These are phyloP conservation scores for Marmota monax DNA, from an alignment of 2,113 vertebrate genomes.

Conservation along the genomic window DNA sequence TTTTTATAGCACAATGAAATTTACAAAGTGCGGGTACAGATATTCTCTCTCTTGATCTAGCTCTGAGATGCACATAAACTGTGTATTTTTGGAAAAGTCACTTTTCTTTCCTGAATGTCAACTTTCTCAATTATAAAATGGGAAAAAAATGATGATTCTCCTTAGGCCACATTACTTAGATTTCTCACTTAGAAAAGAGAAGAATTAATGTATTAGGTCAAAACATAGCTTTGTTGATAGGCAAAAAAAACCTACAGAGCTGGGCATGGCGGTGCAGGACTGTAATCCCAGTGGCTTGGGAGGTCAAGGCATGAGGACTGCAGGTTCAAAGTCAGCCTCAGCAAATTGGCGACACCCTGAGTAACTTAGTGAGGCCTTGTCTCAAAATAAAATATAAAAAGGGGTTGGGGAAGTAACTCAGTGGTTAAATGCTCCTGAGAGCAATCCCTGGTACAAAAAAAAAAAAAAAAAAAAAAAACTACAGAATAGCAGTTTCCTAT, in stretches of 20 bases:
- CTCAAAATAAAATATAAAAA: too few relatives aligned
- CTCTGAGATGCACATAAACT: background rate
- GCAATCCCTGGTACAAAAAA: too few relatives aligned
- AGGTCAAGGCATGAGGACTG: too few relatives aligned
- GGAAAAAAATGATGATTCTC: background rate
- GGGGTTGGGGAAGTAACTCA: too few relatives aligned
- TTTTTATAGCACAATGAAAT: constrained; percentile 22
- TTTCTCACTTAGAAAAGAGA: background rate
- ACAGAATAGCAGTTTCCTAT: background rate
- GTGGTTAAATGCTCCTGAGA: too few relatives aligned
- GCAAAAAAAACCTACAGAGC: background rate
- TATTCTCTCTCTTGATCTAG: background rate
- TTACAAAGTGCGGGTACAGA: background rate
- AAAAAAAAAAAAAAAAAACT: too few relatives aligned
- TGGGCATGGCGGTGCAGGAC: too few relatives aligned
- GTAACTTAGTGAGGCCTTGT: too few relatives aligned
- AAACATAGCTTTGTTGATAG: background rate
- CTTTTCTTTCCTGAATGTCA: background rate
- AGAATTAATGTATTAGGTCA: background rate
- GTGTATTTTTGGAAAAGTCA: background rate
- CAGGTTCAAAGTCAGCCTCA: too few relatives aligned
- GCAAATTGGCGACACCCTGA: too few relatives aligned
- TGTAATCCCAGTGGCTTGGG: too few relatives aligned
- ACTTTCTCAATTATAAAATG: background rate
- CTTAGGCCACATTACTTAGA: background rate